A percentile compares a stretch with the other conserved stretches of the same genome.
These are phyloP conservation scores for Eristalis arbustorum DNA, from an alignment of 2,888 invertebrate species.

Conservation along the genomic window DNA sequence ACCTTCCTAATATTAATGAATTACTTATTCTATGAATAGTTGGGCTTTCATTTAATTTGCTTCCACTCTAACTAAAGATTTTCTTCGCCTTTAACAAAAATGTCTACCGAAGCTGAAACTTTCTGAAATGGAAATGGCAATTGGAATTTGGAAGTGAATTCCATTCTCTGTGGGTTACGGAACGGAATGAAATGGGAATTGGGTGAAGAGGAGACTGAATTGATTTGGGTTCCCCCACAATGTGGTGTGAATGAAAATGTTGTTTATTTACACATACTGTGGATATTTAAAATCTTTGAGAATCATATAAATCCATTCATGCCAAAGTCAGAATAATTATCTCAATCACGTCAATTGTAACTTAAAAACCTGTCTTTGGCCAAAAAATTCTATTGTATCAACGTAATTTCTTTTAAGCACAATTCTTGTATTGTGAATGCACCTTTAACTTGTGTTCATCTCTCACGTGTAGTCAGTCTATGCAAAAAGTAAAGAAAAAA, in stretches of 20 bases:
- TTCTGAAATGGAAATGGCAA: conserved; percentile 40
- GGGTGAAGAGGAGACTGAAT: not conserved
- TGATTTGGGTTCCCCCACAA: not conserved
- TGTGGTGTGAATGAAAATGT: not conserved
- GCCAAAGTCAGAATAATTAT: too few species aligned
- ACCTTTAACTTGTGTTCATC: conserved; percentile 23
- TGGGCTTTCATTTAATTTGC: conserved; percentile 28
- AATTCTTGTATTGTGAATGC: not conserved
- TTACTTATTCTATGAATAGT: conserved; percentile 3
- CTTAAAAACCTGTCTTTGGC: too few species aligned
- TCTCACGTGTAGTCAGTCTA: conserved; percentile 34
- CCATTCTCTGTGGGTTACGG: not conserved
- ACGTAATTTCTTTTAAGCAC: not conserved
- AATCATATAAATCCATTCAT: too few species aligned
- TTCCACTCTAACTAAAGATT: conserved; percentile 31
- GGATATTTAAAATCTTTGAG: too few species aligned
- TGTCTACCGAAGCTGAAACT: conserved; percentile 64
- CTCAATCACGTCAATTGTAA: too few species aligned
- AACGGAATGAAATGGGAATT: not conserved
- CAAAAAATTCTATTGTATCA: too few species aligned
- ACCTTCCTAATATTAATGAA: conserved; percentile 15
- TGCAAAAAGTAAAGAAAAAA: conserved; percentile 27
- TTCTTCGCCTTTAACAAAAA: conserved; percentile 56
- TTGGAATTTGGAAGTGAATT: conserved; percentile 32
- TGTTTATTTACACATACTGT: too few species aligned